A percentile compares a stretch with the other conserved stretches of the same genome.
Evolutionary conservation across 2,888 invertebrate genomes (phyloP).

Genomic region (Drosophila nigritarsus): DNA sequence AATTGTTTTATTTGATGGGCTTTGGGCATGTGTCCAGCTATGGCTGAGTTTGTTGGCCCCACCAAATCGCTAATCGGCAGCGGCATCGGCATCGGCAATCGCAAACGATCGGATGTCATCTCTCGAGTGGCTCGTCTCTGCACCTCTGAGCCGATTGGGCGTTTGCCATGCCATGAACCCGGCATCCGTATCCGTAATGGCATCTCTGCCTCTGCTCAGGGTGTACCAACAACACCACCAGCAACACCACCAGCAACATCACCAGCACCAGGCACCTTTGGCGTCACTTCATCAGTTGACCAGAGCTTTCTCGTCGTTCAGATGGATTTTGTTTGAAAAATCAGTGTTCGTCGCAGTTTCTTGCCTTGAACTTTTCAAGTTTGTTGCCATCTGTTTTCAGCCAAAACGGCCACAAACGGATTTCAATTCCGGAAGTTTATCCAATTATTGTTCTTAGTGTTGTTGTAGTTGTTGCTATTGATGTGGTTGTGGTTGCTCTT

Average conservation of each 20-base stretch:
- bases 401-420: conserved; percentile 16
- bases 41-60: conserved; percentile 14
- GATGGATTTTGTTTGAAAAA: conserved; percentile 4
- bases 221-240: background rate
- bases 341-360: conserved; percentile 12
- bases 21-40: background rate
- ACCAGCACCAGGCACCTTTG: background rate
- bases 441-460: conserved; percentile 41
- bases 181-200: conserved; percentile 3
- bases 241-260: background rate
- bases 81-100: background rate
- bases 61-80: background rate
- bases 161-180: conserved; percentile 44
- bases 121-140: conserved; percentile 6
- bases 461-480: conserved; percentile 15
- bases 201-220: background rate
- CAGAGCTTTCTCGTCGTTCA: conserved; percentile 21
- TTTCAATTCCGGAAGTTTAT: conserved; percentile 61
- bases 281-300: conserved; percentile 27
- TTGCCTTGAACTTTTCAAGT: conserved; percentile 58
- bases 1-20: conserved; percentile 1
- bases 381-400: conserved; percentile 36
- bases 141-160: conserved; percentile 22
- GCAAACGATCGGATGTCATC: conserved; percentile 6
- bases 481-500: conserved; percentile 10